Evolutionary conservation across 2,113 vertebrate genomes (phyloP), one percentile per base, ranked within the genome.

Genomic region (Epinephelus cyanopodus): DNA sequence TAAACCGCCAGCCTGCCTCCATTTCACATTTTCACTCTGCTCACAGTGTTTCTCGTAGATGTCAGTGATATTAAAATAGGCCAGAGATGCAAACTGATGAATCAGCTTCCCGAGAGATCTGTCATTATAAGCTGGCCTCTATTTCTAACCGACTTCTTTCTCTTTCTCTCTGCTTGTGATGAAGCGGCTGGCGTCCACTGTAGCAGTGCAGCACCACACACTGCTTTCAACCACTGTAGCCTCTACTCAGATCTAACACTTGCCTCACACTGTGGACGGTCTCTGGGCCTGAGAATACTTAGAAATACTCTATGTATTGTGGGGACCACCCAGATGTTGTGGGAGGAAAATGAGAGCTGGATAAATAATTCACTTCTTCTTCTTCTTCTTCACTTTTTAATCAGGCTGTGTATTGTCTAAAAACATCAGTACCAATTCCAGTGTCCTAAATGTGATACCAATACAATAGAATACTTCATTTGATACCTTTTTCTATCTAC

Each of bases 31-130:
- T 25, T 60, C 3, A 14, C 13, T 23, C 47, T 61, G 23, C 52
- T 67, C 27, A 19, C 39, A 33, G 2, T 8, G 15, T 27, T 21
- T 62, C 11, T 53, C 66, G 48, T 66, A 62, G 42, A 37, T 62
- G 64, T 72, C 69, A 54, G 65, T 27, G 54, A 68, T 53, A 11
- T 71, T 65, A n/a, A 86, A 87, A 77, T 79, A 74, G 83, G 64
- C 56, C 64, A 57, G n/a, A 68, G 14, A 78, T 52, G 12, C 37
- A 77, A 89, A 83, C 37, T 66, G 82, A 77, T 77, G 74, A 86
- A 84, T 84, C 87, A 85, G 57, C 70, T 70, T 73, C 90, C 85
- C 70, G 7, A 4, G 85, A 79, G 81, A 54, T 67, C 58, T 62
- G 48, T 54, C 72, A 69, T 74, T 74, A 77, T 85, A 76, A 87